Percentiles rank a stretch among this genome's conserved stretches.
Evolutionary conservation across 1,140 invertebrate species (phyloP).

Genomic region (Scaptomyza hsui): DNA sequence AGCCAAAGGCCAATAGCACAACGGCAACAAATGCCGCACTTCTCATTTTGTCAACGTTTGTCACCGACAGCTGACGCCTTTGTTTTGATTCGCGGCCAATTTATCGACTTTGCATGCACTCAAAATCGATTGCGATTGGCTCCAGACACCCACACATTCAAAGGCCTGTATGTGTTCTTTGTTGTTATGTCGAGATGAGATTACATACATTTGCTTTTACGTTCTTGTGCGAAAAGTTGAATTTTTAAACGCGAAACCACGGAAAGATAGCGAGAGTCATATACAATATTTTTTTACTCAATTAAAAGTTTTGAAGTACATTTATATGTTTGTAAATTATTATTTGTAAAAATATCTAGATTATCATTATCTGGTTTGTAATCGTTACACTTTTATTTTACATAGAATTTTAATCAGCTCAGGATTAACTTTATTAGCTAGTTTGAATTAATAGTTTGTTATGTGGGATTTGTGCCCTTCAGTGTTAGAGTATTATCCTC

Average conservation of each 20-base stretch:
- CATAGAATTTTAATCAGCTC: background rate
- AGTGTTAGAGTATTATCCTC: slow-evolving; percentile 85
- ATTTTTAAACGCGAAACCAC: slow-evolving; percentile 59
- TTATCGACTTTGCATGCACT: slow-evolving; percentile 51
- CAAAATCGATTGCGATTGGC: slow-evolving; percentile 50
- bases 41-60: slow-evolving; percentile 50
- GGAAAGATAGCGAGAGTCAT: slow-evolving; percentile 28
- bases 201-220: slow-evolving; percentile 71
- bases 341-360: no score
- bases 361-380: slow-evolving; percentile 1
- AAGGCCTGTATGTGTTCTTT: background rate
- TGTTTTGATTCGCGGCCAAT: slow-evolving; percentile 52
- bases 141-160: background rate
- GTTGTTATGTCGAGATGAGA: slow-evolving; percentile 45
- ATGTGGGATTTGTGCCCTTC: slow-evolving; percentile 78
- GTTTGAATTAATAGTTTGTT: slow-evolving; percentile 5
- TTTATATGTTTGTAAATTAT: background rate
- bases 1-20: slow-evolving; percentile 48
- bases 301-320: slow-evolving; percentile 1
- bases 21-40: slow-evolving; percentile 30
- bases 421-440: slow-evolving; percentile 28
- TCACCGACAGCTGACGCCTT: slow-evolving; percentile 46
- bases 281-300: slow-evolving; percentile 10
- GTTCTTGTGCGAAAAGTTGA: slow-evolving; percentile 39
- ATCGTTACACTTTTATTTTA: background rate